Evolutionary conservation across 2,888 invertebrate genomes (phyloP).

Genomic region (Mythimna impura): DNA sequence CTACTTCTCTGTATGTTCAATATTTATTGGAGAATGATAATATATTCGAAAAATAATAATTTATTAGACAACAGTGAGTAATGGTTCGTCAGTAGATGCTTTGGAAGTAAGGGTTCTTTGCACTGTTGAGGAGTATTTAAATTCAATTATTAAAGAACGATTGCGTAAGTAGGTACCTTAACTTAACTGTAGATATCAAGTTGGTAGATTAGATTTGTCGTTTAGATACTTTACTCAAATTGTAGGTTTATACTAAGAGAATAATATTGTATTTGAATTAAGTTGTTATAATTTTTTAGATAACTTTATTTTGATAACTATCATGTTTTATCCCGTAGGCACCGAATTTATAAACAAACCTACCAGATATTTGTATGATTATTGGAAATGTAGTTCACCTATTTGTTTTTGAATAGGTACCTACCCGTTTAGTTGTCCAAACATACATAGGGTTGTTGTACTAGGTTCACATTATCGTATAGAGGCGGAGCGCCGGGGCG

Average conservation of each 20-base stretch:
- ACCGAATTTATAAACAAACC: conserved; percentile 73
- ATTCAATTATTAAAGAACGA: conserved; percentile 69
- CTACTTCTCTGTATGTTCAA: conserved; percentile 39
- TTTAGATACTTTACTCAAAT: conserved; percentile 83
- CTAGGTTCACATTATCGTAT: conserved; percentile 49
- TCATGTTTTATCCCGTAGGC: conserved; percentile 77
- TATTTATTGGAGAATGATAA: conserved; percentile 48
- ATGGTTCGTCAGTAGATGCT: conserved; percentile 65
- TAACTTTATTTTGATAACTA: conserved; percentile 86
- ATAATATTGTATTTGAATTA: conserved; percentile 64
- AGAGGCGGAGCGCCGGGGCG: conserved; percentile 28
- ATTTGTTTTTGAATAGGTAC: conserved; percentile 72
- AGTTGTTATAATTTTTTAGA: conserved; percentile 83
- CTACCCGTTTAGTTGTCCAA: conserved; percentile 66
- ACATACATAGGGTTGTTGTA: conserved; percentile 62
- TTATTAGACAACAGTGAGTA: conserved; percentile 53
- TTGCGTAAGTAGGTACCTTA: conserved; percentile 65
- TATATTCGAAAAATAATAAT: conserved; percentile 46
- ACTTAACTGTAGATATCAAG: conserved; percentile 70
- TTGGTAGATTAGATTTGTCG: conserved; percentile 82
- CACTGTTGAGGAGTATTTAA: conserved; percentile 64
- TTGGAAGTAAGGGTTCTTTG: conserved; percentile 64
- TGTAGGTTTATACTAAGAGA: conserved; percentile 78
- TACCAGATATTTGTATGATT: conserved; percentile 71
- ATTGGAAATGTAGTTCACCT: conserved; percentile 69